Percentiles rank a stretch among this genome's conserved stretches.
Conservation (phyloP, 1,140 invertebrate genomes). For the Drosophila athabasca region DNA sequence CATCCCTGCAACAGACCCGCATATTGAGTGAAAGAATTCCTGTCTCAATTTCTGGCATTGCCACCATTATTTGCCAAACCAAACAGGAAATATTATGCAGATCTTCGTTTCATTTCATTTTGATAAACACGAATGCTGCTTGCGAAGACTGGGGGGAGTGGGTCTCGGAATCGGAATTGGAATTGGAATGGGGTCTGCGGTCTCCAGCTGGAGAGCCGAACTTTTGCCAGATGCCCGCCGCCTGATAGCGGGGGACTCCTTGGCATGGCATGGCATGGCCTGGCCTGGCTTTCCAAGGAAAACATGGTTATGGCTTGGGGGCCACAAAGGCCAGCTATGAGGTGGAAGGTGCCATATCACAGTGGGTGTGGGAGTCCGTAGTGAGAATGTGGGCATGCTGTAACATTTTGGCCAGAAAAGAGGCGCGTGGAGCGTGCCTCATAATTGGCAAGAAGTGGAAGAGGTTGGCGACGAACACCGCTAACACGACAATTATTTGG, state of each 20-base stretch:
- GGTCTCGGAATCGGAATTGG: not conserved
- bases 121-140: slow-evolving; percentile 53
- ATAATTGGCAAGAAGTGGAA: slow-evolving; percentile 53
- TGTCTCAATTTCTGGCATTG: slow-evolving; percentile 20
- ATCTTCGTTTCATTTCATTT: slow-evolving; percentile 39
- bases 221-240: slow-evolving; percentile 37
- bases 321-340: slow-evolving; percentile 39
- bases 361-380: slow-evolving; percentile 18
- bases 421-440: slow-evolving; percentile 63
- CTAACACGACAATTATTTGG: slow-evolving; percentile 63
- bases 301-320: slow-evolving; percentile 46
- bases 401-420: slow-evolving; percentile 15
- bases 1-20: too few species aligned
- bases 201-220: not conserved
- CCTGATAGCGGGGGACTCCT: slow-evolving; percentile 36
- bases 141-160: slow-evolving; percentile 5
- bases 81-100: slow-evolving; percentile 60
- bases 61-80: slow-evolving; percentile 37
- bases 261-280: not conserved
- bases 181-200: not conserved
- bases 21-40: not conserved
- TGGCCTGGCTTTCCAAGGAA: slow-evolving; percentile 38
- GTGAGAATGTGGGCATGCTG: slow-evolving; percentile 29
- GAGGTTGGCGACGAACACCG: slow-evolving; percentile 15
- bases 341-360: slow-evolving; percentile 39